These are phyloP conservation scores for Gallirallus australis DNA, from an alignment of 2,797 vertebrate species.

Conservation along the genomic window DNA sequence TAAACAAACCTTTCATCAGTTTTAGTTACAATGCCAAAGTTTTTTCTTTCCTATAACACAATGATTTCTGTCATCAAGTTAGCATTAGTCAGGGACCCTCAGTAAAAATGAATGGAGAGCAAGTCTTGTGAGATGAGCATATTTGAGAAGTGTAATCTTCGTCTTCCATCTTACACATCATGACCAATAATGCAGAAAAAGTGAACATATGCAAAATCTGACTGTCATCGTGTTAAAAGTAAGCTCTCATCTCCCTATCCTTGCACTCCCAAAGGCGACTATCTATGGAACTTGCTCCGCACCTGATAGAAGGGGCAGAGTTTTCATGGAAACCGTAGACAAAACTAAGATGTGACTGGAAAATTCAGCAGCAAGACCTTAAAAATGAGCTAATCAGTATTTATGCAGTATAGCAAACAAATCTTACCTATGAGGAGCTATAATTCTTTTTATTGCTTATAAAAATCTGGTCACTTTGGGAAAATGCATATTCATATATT, in stretches of 20 bases:
- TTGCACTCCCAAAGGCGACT: neutral
- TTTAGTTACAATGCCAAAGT: neutral
- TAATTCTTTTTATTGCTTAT: neutral
- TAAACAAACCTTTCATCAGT: constrained; percentile 40
- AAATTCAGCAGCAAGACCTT: neutral
- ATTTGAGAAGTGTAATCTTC: neutral
- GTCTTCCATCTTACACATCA: neutral
- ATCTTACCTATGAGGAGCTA: neutral
- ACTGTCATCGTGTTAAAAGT: neutral
- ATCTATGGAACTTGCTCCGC: neutral
- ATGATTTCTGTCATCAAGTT: constrained; percentile 19
- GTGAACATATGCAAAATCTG: neutral
- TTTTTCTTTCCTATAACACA: neutral
- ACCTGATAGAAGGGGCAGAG: constrained; percentile 10
- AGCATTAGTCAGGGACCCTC: neutral
- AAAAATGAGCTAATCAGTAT: neutral
- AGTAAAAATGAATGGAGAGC: constrained; percentile 10
- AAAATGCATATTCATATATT: neutral
- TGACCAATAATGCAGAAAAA: neutral
- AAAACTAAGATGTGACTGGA: constrained; percentile 8
- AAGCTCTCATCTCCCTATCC: neutral
- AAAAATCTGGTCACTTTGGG: neutral
- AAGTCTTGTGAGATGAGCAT: neutral
- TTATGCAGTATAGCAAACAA: neutral
- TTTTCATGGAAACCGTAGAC: neutral